phyloP scores from a whole-genome alignment of 2,113 vertebrate genomes.

The Mustelus asterias region DNA sequence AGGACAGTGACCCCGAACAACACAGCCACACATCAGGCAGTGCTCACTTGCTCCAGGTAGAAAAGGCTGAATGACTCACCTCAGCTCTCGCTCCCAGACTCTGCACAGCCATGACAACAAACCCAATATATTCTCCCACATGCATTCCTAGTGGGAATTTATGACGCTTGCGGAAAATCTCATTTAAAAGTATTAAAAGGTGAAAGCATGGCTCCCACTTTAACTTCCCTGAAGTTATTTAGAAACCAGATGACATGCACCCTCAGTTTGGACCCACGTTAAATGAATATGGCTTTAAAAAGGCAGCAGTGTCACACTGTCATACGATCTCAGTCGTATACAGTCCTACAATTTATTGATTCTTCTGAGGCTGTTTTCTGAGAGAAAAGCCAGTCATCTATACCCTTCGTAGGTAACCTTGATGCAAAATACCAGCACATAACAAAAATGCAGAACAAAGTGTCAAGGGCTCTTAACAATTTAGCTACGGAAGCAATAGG shows the following conservation, averaged over 20 bases:
- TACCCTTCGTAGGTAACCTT: not conserved
- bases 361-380: not conserved
- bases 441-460: not conserved
- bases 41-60: not conserved
- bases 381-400: not conserved
- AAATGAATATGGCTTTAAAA: conserved; percentile 3
- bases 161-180: not conserved
- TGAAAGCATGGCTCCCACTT: not conserved
- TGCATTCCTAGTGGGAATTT: not conserved
- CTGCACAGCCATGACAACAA: not conserved
- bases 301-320: not conserved
- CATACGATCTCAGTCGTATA: not conserved
- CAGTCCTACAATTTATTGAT: not conserved
- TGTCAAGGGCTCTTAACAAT: not conserved
- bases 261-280: not conserved
- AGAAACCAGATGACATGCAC: not conserved
- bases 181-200: not conserved
- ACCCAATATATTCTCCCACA: not conserved
- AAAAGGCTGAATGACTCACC: not conserved
- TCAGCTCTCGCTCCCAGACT: too few species aligned
- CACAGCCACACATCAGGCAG: not conserved
- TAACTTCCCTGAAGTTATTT: not conserved
- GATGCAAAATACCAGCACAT: not conserved
- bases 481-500: not conserved
- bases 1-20: not conserved